These are phyloP conservation scores for Marronus borbonicus DNA, from an alignment of 2,888 invertebrate species.

Conservation along the genomic window DNA sequence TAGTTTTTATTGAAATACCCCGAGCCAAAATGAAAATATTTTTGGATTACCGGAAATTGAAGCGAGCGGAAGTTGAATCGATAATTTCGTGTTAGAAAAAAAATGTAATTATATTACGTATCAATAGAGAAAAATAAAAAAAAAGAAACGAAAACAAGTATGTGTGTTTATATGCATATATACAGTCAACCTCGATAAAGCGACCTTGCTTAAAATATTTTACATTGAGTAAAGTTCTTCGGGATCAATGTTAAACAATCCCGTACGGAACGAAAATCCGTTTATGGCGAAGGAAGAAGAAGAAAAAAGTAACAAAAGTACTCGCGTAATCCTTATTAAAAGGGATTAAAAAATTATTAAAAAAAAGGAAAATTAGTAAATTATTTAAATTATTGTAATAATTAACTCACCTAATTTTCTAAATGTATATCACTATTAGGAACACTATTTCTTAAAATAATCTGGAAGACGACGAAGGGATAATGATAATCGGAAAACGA, in stretches of 20 bases:
- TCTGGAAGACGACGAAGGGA: not conserved
- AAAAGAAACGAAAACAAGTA: conserved; percentile 39
- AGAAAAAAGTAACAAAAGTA: conserved; percentile 1
- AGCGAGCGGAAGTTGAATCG: not conserved
- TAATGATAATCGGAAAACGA: not conserved
- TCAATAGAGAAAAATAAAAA: conserved; percentile 33
- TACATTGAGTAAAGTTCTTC: conserved; percentile 42
- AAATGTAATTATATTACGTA: conserved; percentile 13
- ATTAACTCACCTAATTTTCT: too few species aligned
- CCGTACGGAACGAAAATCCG: conserved; percentile 26
- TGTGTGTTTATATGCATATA: conserved; percentile 40
- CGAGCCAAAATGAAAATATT: not conserved
- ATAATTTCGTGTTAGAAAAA: conserved; percentile 15
- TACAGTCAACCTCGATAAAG: conserved; percentile 42
- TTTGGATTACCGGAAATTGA: not conserved
- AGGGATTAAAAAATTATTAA: too few species aligned
- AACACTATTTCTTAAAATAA: not conserved
- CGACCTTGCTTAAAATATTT: conserved; percentile 47
- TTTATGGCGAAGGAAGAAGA: conserved; percentile 21
- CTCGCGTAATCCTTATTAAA: too few species aligned
- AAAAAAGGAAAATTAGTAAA: too few species aligned
- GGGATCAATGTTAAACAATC: conserved; percentile 47
- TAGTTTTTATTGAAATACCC: too few species aligned
- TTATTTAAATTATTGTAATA: not conserved
- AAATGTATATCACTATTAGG: not conserved